phyloP scores from a whole-genome alignment of 2,797 vertebrate species.

The Aeoliscus strigatus region DNA sequence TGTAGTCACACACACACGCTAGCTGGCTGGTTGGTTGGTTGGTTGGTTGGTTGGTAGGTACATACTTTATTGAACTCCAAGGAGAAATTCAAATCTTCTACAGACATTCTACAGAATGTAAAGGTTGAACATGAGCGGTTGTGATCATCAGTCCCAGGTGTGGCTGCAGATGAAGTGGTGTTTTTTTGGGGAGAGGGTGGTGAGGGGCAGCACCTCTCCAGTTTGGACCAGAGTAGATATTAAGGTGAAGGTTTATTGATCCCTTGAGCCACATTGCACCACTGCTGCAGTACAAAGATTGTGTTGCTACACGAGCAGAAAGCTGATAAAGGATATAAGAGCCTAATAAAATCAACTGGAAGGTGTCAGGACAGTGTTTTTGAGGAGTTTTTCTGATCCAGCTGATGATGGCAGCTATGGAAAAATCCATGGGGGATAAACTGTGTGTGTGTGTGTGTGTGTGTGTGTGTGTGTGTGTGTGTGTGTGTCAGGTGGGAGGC shows the following conservation, averaged over 20 bases:
- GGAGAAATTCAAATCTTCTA: too few relatives aligned
- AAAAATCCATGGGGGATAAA: not conserved
- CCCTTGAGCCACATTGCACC: constrained; percentile 33
- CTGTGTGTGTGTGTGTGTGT: too few relatives aligned
- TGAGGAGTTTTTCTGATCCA: constrained; percentile 21
- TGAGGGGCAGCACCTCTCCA: constrained; percentile 8
- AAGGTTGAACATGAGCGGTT: constrained; percentile 13
- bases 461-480: too few relatives aligned
- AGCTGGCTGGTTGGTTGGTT: too few relatives aligned
- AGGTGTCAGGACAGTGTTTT: constrained; percentile 12
- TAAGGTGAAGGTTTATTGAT: constrained; percentile 47
- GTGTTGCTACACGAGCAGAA: constrained; percentile 30
- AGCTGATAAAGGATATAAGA: constrained; percentile 44
- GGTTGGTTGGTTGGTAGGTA: too few relatives aligned
- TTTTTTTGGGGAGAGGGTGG: constrained; percentile 14
- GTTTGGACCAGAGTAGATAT: constrained; percentile 39
- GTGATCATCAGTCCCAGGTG: constrained; percentile 32
- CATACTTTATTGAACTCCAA: too few relatives aligned
- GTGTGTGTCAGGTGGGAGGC: constrained; percentile 81
- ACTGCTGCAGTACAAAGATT: constrained; percentile 35
- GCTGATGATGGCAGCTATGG: not conserved
- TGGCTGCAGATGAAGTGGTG: constrained; percentile 29
- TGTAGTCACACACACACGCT: too few relatives aligned
- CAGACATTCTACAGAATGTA: too few relatives aligned
- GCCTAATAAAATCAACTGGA: constrained; percentile 35